Conservation (phyloP, 1,140 invertebrate species). For the Solenopsis invicta region DNA sequence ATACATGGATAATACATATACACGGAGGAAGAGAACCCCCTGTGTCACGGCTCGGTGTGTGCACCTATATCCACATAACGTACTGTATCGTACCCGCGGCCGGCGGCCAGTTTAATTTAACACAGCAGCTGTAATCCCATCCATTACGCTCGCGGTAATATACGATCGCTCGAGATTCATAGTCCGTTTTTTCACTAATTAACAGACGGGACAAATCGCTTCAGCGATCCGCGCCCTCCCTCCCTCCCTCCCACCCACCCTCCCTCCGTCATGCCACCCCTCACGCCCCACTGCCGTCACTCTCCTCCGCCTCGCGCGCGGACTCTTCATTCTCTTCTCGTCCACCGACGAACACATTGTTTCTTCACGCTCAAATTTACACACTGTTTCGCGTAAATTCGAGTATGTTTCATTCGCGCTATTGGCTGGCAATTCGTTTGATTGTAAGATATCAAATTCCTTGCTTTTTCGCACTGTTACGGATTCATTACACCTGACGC, state of each 20-base stretch:
- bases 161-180: slow-evolving; percentile 88
- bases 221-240: slow-evolving; percentile 78
- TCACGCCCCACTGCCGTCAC: slow-evolving; percentile 59
- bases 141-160: slow-evolving; percentile 87
- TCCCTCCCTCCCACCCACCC: too few species aligned
- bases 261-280: slow-evolving; percentile 53
- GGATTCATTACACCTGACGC: not conserved
- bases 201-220: slow-evolving; percentile 88
- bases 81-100: slow-evolving; percentile 83
- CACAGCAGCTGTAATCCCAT: slow-evolving; percentile 88
- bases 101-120: slow-evolving; percentile 87
- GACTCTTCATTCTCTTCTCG: slow-evolving; percentile 76
- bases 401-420: slow-evolving; percentile 59
- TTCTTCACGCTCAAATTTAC: slow-evolving; percentile 74
- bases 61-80: slow-evolving; percentile 83
- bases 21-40: slow-evolving; percentile 75
- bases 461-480: not conserved
- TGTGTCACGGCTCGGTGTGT: slow-evolving; percentile 76
- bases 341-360: slow-evolving; percentile 67
- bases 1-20: slow-evolving; percentile 79
- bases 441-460: slow-evolving; percentile 21
- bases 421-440: slow-evolving; percentile 36
- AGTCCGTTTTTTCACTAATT: slow-evolving; percentile 88
- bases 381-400: slow-evolving; percentile 54
- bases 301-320: slow-evolving; percentile 68